These are phyloP conservation scores for Heptranchias perlo DNA, from an alignment of 2,113 vertebrate species.

Conservation along the genomic window DNA sequence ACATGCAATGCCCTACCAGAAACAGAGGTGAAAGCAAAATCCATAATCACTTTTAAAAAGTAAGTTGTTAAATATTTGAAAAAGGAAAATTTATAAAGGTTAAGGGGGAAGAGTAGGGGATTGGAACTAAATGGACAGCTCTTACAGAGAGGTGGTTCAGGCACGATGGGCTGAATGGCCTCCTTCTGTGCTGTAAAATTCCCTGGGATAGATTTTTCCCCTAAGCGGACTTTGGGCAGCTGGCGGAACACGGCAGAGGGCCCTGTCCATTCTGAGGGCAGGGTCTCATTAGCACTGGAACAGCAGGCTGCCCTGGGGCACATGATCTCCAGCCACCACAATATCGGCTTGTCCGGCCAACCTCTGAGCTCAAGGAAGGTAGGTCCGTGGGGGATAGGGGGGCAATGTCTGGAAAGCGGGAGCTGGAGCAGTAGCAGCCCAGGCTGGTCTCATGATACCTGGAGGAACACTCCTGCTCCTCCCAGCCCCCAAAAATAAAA, in stretches of 20 bases:
- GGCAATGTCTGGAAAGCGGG: too few relatives aligned
- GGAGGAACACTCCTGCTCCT: too few relatives aligned
- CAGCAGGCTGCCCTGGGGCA: too few relatives aligned
- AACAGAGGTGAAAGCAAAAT: neutral
- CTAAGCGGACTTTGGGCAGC: neutral
- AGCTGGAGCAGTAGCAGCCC: too few relatives aligned
- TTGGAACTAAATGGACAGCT: too few relatives aligned
- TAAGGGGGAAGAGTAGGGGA: neutral
- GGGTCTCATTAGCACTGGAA: neutral
- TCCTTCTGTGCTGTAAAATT: neutral
- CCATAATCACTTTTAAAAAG: neutral
- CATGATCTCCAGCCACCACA: too few relatives aligned
- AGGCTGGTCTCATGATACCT: too few relatives aligned
- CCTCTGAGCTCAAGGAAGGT: too few relatives aligned
- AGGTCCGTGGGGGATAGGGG: too few relatives aligned
- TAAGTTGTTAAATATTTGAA: neutral
- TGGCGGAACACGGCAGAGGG: neutral
- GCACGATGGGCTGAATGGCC: neutral
- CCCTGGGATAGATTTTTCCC: neutral
- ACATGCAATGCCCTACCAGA: neutral
- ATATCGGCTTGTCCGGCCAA: too few relatives aligned
- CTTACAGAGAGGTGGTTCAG: neutral
- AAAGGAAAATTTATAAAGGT: neutral
- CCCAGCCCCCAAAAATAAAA: too few relatives aligned
- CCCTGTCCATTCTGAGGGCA: neutral